Evolutionary conservation across 2,797 vertebrate species (phyloP).

Genomic region (Ctenosaura bakeri): DNA sequence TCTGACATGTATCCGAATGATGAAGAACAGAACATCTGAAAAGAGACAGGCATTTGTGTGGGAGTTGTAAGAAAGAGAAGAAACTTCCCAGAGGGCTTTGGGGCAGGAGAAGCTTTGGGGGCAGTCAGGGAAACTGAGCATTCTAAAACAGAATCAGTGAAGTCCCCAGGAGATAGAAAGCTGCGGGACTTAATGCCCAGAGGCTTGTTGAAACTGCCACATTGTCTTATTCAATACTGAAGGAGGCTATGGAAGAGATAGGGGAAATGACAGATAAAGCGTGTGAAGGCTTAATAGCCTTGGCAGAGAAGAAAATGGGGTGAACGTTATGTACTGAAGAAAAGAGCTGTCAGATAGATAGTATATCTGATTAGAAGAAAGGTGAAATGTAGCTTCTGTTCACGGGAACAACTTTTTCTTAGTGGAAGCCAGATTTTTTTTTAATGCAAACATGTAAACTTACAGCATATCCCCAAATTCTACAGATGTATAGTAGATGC

Average conservation of each 20-base stretch:
- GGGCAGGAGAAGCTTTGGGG: not conserved
- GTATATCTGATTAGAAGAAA: slow-evolving; percentile 13
- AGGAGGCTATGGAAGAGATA: slow-evolving; percentile 16
- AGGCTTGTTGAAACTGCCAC: slow-evolving; percentile 9
- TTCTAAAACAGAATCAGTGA: slow-evolving; percentile 10
- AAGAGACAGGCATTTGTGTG: not conserved
- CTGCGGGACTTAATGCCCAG: not conserved
- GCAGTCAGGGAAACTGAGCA: not conserved
- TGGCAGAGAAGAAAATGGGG: not conserved
- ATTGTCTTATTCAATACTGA: not conserved
- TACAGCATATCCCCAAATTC: not conserved
- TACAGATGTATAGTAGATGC: not conserved
- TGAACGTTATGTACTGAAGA: slow-evolving; percentile 4
- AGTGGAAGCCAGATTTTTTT: not conserved
- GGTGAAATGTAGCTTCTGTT: not conserved
- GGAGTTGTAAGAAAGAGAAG: not conserved
- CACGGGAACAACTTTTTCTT: not conserved
- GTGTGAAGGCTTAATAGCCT: slow-evolving; percentile 6
- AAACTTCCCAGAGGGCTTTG: not conserved
- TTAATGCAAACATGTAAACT: not conserved
- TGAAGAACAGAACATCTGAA: not conserved
- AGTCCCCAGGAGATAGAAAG: slow-evolving; percentile 4
- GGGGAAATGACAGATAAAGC: slow-evolving; percentile 12
- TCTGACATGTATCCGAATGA: not conserved
- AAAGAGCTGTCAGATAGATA: not conserved